phyloP scores from a whole-genome alignment of 2,888 invertebrate species.

The Caenorhabditis angaria region DNA sequence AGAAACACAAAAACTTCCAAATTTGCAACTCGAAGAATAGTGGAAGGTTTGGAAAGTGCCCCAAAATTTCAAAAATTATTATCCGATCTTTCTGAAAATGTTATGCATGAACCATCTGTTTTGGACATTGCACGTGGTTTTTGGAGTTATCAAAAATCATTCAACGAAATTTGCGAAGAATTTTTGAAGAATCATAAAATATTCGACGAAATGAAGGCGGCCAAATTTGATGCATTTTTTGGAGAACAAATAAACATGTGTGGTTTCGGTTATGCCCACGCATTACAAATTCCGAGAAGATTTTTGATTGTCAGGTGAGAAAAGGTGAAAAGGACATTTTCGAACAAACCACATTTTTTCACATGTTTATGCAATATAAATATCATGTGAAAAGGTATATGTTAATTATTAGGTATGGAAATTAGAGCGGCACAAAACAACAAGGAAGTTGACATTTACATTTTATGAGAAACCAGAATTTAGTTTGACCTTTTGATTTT shows the following conservation, averaged over 20 bases:
- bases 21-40: background rate
- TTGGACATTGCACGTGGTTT: background rate
- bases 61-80: background rate
- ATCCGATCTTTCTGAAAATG: background rate
- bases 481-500: no score
- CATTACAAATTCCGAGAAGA: conserved; percentile 46
- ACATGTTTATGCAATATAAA: no score
- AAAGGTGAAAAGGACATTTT: background rate
- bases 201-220: conserved; percentile 32
- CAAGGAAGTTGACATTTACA: no score
- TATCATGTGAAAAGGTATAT: background rate
- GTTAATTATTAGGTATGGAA: no score
- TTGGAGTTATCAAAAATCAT: background rate
- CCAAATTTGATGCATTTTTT: conserved; percentile 57
- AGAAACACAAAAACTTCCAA: background rate
- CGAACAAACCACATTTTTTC: no score
- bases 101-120: background rate
- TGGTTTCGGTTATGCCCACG: conserved; percentile 50
- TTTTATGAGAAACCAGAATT: no score
- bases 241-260: conserved; percentile 55
- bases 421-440: no score
- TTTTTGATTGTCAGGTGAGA: conserved; percentile 31
- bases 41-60: background rate
- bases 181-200: conserved; percentile 15
- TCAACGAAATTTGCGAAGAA: conserved; percentile 16